Evolutionary conservation across 2,888 invertebrate genomes (phyloP).

Genomic region (Drosophila crucigera): DNA sequence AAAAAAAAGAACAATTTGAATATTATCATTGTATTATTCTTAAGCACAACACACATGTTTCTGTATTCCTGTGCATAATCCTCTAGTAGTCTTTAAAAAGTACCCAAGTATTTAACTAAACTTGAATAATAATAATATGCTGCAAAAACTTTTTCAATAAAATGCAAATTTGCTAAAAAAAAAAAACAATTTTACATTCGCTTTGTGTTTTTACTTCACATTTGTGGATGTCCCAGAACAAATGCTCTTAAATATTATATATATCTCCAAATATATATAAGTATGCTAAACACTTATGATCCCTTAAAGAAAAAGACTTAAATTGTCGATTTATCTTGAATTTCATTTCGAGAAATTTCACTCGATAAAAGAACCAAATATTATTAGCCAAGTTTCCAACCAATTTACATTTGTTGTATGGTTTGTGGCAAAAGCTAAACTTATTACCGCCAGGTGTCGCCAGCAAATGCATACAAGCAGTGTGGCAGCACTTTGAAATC

Average conservation of each 20-base stretch:
- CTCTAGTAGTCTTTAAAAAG: conserved; percentile 60
- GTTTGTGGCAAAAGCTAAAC: accelerated
- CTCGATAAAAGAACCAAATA: background rate
- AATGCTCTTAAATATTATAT: too few relatives aligned
- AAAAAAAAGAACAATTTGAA: conserved; percentile 32
- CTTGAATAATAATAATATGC: conserved; percentile 37
- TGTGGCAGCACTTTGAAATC: background rate
- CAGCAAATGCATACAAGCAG: background rate
- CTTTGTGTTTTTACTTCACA: background rate
- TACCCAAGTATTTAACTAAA: conserved; percentile 60
- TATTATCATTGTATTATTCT: conserved; percentile 51
- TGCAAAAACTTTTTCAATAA: conserved; percentile 57
- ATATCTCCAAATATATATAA: background rate
- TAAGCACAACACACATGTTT: conserved; percentile 37
- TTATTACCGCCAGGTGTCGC: conserved; percentile 21
- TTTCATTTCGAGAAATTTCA: background rate
- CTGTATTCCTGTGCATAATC: conserved; percentile 67
- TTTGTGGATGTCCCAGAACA: background rate
- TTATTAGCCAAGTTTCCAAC: conserved; percentile 10
- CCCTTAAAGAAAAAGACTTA: background rate
- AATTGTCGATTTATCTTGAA: background rate
- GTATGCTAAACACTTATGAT: background rate
- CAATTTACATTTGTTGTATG: accelerated
- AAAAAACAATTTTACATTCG: conserved; percentile 6
- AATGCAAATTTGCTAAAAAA: conserved; percentile 47